Conservation (phyloP, 2,888 invertebrate species). For the Hoplodrina blanda region DNA sequence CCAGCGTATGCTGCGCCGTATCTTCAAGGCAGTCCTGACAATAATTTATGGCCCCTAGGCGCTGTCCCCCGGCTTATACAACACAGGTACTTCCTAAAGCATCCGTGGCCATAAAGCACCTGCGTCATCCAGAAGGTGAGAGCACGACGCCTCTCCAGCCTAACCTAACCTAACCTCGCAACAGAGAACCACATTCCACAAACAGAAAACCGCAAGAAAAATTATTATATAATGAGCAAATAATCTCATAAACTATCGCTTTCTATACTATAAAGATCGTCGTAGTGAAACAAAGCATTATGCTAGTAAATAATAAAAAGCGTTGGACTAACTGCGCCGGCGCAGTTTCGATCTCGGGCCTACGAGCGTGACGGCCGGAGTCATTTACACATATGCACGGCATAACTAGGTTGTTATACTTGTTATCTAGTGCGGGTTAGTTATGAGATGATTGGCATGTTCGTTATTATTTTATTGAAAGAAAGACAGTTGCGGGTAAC, state of each 20-base stretch:
- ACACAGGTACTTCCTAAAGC: too few relatives aligned
- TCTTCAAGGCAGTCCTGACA: too few relatives aligned
- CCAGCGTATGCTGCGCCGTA: too few relatives aligned
- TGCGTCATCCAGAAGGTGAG: too few relatives aligned
- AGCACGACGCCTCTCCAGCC: too few relatives aligned
- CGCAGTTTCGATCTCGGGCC: conserved; percentile 77
- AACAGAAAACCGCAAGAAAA: conserved; percentile 15
- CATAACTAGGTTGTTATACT: conserved; percentile 39
- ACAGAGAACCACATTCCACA: neutral
- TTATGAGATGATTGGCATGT: conserved; percentile 38
- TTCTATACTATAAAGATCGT: conserved; percentile 64
- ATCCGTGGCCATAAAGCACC: too few relatives aligned
- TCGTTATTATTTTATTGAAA: conserved; percentile 14
- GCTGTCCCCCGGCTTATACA: too few relatives aligned
- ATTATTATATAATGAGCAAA: conserved; percentile 30
- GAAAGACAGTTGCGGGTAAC: too few relatives aligned
- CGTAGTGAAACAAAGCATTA: conserved; percentile 60
- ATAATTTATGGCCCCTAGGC: too few relatives aligned
- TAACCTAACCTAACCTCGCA: neutral
- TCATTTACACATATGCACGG: conserved; percentile 56
- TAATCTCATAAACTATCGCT: conserved; percentile 62
- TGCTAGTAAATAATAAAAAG: conserved; percentile 63
- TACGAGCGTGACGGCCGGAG: conserved; percentile 75
- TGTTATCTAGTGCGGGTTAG: conserved; percentile 42
- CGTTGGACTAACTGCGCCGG: conserved; percentile 42